Conservation (phyloP, 2,888 invertebrate species). For the Pseudeuparius sepicola region DNA sequence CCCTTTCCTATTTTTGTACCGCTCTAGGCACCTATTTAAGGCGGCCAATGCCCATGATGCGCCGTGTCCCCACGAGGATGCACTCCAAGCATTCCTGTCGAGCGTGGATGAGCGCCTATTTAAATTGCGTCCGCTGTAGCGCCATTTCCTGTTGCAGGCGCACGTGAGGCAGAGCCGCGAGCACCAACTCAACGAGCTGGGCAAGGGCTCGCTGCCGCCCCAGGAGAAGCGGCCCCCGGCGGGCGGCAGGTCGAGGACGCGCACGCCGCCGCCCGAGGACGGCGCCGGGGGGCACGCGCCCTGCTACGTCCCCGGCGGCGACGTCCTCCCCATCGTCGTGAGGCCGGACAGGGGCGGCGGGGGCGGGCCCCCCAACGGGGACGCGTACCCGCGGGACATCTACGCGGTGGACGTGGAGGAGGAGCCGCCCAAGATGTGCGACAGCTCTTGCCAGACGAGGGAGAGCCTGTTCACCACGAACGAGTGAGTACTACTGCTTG, state of each 20-base stretch:
- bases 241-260: conserved; percentile 28
- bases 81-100: no score
- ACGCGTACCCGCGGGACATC: conserved; percentile 28
- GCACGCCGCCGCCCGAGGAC: conserved; percentile 18
- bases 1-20: no score
- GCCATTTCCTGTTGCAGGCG: conserved; percentile 43
- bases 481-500: conserved; percentile 21
- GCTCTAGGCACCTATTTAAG: no score
- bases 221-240: conserved; percentile 14
- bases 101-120: no score
- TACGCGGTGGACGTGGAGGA: conserved; percentile 34
- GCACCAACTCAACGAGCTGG: conserved; percentile 62
- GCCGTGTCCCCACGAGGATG: no score
- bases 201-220: conserved; percentile 29
- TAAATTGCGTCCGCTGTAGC: no score
- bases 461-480: conserved; percentile 58
- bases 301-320: conserved; percentile 43
- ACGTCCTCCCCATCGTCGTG: conserved; percentile 37
- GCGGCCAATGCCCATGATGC: no score
- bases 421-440: conserved; percentile 51
- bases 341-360: conserved; percentile 29
- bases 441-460: conserved; percentile 73
- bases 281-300: conserved; percentile 28
- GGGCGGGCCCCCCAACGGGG: conserved; percentile 31
- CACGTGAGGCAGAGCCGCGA: conserved; percentile 72